Base-by-base conservation (phyloP, 2,888 invertebrate genomes). In the Drosophila acutilabella region DNA sequence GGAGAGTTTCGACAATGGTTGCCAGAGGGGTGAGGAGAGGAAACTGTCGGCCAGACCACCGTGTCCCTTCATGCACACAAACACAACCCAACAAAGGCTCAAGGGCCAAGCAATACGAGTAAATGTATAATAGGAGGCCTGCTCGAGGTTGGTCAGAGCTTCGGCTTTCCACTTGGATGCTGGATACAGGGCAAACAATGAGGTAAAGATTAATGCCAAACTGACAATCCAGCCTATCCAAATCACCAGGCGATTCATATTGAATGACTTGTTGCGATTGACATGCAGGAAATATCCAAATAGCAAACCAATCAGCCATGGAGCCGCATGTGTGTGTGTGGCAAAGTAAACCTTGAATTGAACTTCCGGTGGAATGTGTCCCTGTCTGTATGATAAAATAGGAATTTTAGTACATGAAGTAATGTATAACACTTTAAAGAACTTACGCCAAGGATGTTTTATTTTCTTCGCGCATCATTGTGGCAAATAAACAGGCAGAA, bases 51-150 rank as follows among this genome's bases (percentile, higher is more conserved):
- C 80, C 58, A 81, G 48, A 1, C 91, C 90, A 0, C 89, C 91
- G 42, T 88, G 87, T 2, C 91, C 91, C 10, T 85, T 67, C 38
- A 81, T 68, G 36, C 91, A 91, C 30, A 89, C 89, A 53, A 89
- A 90, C 5, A 74, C 78, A 26, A 74, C 58, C 90, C 91, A 90
- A 7, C 88, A 82, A 3, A 92, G 41, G 6, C 81, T 80, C 26
- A 90, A 26, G 0, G 91, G 81, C 92, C 91, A 92, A 10, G 81
- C 85, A 3, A 90, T 75, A 23, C 91, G 86, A 10, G 83, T 84
- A 0, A 90, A 51, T 0, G 88, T 80, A 26, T 87, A 79, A 68
- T 86, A 92, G n/a, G 89, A 71, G 0, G 90, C 88, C 38, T 87
- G 78, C 6, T 78, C 81, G 1, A 89, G 14, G 4, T 48, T 65